These are phyloP conservation scores for Tetragonisca angustula DNA, from an alignment of 2,888 invertebrate genomes.

Conservation along the genomic window DNA sequence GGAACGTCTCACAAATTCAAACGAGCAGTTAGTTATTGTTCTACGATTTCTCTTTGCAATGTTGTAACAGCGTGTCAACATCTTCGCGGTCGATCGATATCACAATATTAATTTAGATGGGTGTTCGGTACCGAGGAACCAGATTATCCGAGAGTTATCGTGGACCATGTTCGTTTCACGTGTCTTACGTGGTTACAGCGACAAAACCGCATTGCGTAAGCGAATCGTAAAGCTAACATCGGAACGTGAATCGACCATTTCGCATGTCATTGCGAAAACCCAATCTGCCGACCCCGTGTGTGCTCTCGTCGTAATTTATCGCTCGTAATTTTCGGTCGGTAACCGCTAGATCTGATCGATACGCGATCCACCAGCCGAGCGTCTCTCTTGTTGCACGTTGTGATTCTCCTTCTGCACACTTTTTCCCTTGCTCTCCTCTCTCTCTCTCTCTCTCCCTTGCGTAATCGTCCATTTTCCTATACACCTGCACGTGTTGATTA, in stretches of 20 bases:
- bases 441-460: not conserved
- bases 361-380: constrained; percentile 14
- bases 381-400: not conserved
- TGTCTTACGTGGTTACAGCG: constrained; percentile 14
- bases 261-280: constrained; percentile 43
- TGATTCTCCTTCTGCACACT: too few relatives aligned
- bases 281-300: constrained; percentile 38
- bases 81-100: too few relatives aligned
- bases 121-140: not conserved
- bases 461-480: not conserved
- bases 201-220: constrained; percentile 55
- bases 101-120: not conserved
- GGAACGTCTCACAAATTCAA: too few relatives aligned
- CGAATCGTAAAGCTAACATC: constrained; percentile 47
- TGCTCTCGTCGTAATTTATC: constrained; percentile 61
- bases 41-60: too few relatives aligned
- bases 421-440: not conserved
- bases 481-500: not conserved
- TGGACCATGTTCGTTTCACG: not conserved
- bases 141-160: not conserved
- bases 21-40: too few relatives aligned
- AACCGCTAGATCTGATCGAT: constrained; percentile 38
- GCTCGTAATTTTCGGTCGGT: constrained; percentile 48
- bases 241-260: constrained; percentile 47
- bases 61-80: too few relatives aligned